phyloP scores from a whole-genome alignment of 2,888 invertebrate species.

The Andricus curvator region DNA sequence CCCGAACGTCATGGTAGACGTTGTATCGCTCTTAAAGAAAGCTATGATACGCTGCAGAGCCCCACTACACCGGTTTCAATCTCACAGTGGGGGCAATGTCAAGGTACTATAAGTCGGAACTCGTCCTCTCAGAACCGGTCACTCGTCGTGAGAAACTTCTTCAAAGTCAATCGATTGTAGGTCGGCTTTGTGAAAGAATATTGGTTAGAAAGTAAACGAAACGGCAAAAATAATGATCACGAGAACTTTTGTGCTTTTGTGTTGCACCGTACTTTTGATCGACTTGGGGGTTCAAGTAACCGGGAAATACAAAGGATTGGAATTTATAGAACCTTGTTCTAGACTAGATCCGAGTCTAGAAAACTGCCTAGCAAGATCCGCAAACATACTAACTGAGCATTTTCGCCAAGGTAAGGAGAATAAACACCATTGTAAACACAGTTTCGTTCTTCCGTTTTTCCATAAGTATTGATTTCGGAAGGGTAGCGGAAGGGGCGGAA shows the following conservation, averaged over 20 bases:
- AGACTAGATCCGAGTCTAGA: conserved; percentile 83
- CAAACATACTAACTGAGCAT: conserved; percentile 86
- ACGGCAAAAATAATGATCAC: conserved; percentile 42
- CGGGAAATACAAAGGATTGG: conserved; percentile 73
- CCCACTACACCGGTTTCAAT: conserved; percentile 34
- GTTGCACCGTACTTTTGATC: conserved; percentile 52
- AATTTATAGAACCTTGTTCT: conserved; percentile 88
- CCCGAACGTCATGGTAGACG: too few relatives aligned
- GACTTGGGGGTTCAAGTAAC: conserved; percentile 58
- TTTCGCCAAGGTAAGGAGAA: conserved; percentile 84
- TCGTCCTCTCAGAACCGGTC: conserved; percentile 70
- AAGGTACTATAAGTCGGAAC: conserved; percentile 75
- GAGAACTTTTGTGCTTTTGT: conserved; percentile 47
- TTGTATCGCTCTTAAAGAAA: neutral
- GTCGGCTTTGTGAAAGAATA: neutral
- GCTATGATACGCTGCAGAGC: neutral
- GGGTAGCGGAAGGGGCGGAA: too few relatives aligned
- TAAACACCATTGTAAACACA: too few relatives aligned
- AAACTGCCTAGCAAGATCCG: conserved; percentile 86
- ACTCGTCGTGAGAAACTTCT: conserved; percentile 70
- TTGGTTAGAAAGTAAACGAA: conserved; percentile 18
- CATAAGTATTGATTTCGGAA: too few relatives aligned
- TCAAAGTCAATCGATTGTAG: conserved; percentile 54
- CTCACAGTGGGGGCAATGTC: conserved; percentile 75
- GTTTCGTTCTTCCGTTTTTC: too few relatives aligned